A percentile compares a stretch with the other conserved stretches of the same genome.
Evolutionary conservation across 2,888 invertebrate genomes (phyloP).

Genomic region (Eucera pruinosa): DNA sequence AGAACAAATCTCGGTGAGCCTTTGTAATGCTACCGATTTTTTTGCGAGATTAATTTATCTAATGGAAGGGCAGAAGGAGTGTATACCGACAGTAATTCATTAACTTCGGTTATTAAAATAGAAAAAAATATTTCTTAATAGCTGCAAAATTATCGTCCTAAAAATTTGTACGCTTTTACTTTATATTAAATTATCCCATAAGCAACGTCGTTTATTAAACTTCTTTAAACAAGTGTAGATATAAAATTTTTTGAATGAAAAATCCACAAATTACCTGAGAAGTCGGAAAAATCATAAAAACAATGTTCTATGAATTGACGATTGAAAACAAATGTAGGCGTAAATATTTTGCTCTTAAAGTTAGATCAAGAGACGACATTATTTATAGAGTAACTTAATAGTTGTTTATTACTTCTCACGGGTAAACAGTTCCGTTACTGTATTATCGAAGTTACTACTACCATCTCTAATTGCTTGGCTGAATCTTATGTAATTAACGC

Average conservation of each 20-base stretch:
- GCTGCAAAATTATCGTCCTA: too few species aligned
- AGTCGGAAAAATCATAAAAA: too few species aligned
- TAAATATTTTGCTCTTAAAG: too few species aligned
- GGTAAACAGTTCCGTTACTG: not conserved
- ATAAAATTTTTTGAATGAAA: too few species aligned
- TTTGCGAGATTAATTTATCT: not conserved
- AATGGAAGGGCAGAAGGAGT: not conserved
- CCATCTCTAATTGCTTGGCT: not conserved
- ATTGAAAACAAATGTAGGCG: too few species aligned
- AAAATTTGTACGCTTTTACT: not conserved
- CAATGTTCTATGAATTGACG: too few species aligned
- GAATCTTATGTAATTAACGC: not conserved
- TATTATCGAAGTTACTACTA: not conserved
- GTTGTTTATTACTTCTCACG: not conserved
- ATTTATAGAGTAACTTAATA: too few species aligned
- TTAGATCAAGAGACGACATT: too few species aligned
- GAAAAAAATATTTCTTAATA: not conserved
- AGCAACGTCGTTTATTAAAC: too few species aligned
- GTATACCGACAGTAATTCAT: not conserved
- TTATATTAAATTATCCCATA: too few species aligned
- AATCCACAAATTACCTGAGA: too few species aligned
- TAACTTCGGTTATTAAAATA: constrained; percentile 1
- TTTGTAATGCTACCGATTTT: not conserved
- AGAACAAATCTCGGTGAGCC: not conserved
- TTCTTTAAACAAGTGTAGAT: too few species aligned